Percentiles rank a stretch among this genome's conserved stretches.
phyloP scores from a whole-genome alignment of 2,113 vertebrate genomes.

The Mustela nigripes region DNA sequence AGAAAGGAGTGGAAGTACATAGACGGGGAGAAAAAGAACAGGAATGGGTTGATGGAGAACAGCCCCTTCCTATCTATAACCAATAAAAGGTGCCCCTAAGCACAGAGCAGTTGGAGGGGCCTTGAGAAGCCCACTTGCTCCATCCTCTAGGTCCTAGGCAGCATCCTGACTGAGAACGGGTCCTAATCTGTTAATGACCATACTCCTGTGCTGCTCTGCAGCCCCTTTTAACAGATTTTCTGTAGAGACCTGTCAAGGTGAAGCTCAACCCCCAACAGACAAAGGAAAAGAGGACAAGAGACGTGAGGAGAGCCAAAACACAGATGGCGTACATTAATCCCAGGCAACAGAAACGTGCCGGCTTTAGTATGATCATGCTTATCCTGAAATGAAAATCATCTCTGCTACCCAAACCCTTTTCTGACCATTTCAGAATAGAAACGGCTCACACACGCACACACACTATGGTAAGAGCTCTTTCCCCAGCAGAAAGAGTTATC shows the following conservation, averaged over 20 bases:
- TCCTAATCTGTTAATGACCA: background rate
- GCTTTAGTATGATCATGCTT: slow-evolving; percentile 62
- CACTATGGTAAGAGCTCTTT: background rate
- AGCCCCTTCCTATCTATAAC: background rate
- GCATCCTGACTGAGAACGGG: background rate
- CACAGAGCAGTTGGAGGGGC: background rate
- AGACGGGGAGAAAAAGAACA: background rate
- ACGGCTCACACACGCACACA: background rate
- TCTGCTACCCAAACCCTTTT: slow-evolving; percentile 48
- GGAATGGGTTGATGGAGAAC: background rate
- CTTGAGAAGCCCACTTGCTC: background rate
- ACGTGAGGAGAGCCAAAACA: background rate
- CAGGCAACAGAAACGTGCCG: slow-evolving; percentile 30
- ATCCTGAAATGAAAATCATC: slow-evolving; percentile 70
- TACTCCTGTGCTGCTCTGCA: background rate
- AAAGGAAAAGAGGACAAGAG: slow-evolving; percentile 66
- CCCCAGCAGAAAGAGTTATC: background rate
- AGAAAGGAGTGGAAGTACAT: background rate
- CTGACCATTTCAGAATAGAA: slow-evolving; percentile 46
- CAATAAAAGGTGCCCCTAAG: background rate
- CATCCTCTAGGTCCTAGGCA: background rate
- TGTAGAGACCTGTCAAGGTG: slow-evolving; percentile 70
- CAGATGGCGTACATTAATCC: slow-evolving; percentile 65
- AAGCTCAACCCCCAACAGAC: slow-evolving; percentile 45
- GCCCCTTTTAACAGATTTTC: slow-evolving; percentile 42